A percentile compares a stretch with the other conserved stretches of the same genome.
phyloP scores from a whole-genome alignment of 2,113 vertebrate genomes.

The Amazona guildingii region DNA sequence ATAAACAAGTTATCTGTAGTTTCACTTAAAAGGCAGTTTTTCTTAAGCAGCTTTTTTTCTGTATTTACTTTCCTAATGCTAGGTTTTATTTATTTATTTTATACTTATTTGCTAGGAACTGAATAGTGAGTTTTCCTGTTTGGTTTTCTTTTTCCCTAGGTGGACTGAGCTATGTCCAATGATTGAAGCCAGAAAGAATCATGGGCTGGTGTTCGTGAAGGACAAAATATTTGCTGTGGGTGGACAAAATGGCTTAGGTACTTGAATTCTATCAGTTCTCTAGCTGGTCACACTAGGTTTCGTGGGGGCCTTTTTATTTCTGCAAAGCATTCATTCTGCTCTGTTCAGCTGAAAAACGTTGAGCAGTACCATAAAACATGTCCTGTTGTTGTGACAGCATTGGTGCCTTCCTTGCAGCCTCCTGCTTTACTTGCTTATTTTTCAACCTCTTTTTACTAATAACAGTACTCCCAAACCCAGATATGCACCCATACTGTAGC shows the following conservation, averaged over 20 bases:
- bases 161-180: constrained; percentile 95
- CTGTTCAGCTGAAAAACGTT: background rate
- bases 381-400: background rate
- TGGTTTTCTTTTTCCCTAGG: constrained; percentile 66
- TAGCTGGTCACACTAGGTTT: background rate
- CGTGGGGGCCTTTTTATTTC: background rate
- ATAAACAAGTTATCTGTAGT: background rate
- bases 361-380: background rate
- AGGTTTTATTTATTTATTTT: background rate
- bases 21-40: background rate
- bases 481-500: background rate
- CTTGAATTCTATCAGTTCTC: constrained; percentile 5
- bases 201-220: constrained; percentile 93
- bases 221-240: constrained; percentile 96
- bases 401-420: background rate
- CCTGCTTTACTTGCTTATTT: background rate
- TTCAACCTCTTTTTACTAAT: background rate
- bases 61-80: background rate
- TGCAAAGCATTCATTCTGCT: background rate
- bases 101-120: background rate
- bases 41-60: background rate
- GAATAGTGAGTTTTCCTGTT: background rate
- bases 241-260: constrained; percentile 92
- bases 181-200: constrained; percentile 96
- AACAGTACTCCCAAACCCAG: background rate